Base-by-base conservation (phyloP, 2,797 vertebrate species). In the Taeniopygia guttata region DNA sequence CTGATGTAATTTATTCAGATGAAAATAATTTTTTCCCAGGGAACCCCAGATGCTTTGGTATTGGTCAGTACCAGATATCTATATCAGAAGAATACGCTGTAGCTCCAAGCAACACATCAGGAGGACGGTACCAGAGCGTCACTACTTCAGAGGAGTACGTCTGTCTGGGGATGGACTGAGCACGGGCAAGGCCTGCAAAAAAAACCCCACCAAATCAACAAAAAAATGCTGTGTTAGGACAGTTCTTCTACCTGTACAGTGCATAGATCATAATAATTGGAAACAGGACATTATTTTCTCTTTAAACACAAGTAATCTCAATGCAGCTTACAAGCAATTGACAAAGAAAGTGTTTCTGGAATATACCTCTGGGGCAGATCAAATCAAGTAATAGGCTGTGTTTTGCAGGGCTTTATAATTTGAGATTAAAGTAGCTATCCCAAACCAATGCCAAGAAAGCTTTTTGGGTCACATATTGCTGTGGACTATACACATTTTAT, bases 141-240 rank as follows among this genome's bases (percentile, higher is more conserved):
- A 99, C 98, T 75, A 99, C 98, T 96, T 99, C 98, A 10, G 98
- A 98, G 27, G 98, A 99, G 90, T 98, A 99, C 7, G 97, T 98
- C 94, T 99, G 98, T 84, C 98, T 98, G 52, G 98, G 98, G 82
- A 99, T 97, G 49, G 98, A 99, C 96, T 98, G 99, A 74, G 99
- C 98, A 64, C 97, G 82, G 70, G 99, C 99, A 94, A 99, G 98
- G 95, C 99, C 99, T 99, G 97, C 21, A 62, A 77, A 48, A 66
- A 36, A 86, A 49, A 0, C 8, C 29, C 55, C 34, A 48, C 70
- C 11, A 69, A 69, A 10, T 15, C 54, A 84, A 58, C 4, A 22
- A 56, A 72, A 36, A 42, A 56, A 26, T 43, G 22, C 21, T 91
- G 4, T 68, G 13, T 55, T 52, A 94, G 17, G 38, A n/a, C 12